These are phyloP conservation scores for Nasua narica DNA, from an alignment of 2,797 vertebrate genomes.

Conservation along the genomic window DNA sequence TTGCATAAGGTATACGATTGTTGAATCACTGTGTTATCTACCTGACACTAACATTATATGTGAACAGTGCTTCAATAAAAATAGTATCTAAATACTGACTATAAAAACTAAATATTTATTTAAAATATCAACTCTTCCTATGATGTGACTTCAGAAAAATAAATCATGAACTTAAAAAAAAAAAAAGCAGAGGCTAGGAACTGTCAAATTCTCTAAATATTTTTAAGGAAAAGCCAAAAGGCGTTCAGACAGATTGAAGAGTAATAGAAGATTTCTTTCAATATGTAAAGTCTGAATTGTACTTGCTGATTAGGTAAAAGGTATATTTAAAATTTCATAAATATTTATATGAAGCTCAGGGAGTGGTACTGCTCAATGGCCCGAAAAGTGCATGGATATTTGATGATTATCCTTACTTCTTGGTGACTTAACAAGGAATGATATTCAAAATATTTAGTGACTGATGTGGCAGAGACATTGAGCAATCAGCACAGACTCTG, in stretches of 20 bases:
- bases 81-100: not conserved
- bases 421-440: constrained; percentile 11
- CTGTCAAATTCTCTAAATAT: not conserved
- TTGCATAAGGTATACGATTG: not conserved
- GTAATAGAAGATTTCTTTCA: constrained; percentile 39
- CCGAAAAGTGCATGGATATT: not conserved
- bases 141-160: not conserved
- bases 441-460: constrained; percentile 20
- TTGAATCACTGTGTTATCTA: not conserved
- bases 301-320: constrained; percentile 43
- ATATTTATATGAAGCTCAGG: constrained; percentile 35
- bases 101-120: not conserved
- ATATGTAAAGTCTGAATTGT: not conserved
- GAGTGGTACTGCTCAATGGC: not conserved
- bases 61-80: not conserved
- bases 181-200: not conserved
- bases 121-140: not conserved
- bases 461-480: not conserved
- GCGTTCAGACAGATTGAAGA: not conserved
- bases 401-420: not conserved
- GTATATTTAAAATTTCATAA: constrained; percentile 21
- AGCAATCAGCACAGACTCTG: not conserved
- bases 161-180: not conserved
- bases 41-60: not conserved
- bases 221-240: constrained; percentile 35